These are phyloP conservation scores for Rotaria magnacalcarata DNA, from an alignment of 2,888 invertebrate genomes.

Conservation along the genomic window DNA sequence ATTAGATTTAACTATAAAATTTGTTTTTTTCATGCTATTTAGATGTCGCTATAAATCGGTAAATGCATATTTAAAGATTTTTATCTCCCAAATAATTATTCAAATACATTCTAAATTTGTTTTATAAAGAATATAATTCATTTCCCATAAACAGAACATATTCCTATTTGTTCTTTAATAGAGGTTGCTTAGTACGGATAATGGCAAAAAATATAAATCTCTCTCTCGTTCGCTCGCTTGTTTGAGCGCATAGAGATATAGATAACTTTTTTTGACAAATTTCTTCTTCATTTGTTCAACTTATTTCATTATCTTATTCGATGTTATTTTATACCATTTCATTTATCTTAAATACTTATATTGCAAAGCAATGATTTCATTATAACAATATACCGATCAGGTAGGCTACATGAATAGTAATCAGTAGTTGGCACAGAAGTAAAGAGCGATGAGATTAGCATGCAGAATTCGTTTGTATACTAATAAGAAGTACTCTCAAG, in stretches of 20 bases:
- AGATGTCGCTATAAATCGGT: background rate
- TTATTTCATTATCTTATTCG: background rate
- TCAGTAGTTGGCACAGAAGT: too few species aligned
- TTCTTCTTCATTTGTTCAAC: background rate
- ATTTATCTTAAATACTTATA: background rate
- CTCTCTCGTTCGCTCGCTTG: constrained; percentile 7
- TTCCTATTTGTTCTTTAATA: constrained; percentile 7
- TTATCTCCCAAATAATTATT: background rate
- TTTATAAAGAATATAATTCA: background rate
- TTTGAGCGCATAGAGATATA: constrained; percentile 26
- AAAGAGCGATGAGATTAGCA: background rate
- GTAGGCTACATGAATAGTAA: background rate
- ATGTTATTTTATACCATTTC: background rate
- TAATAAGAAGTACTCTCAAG: background rate
- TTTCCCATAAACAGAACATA: background rate
- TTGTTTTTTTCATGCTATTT: background rate
- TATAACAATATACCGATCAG: background rate
- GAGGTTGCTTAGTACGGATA: background rate
- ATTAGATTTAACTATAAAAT: background rate
- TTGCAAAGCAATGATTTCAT: background rate
- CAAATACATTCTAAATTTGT: background rate
- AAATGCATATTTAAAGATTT: background rate
- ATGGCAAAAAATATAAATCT: background rate
- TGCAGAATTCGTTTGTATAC: background rate
- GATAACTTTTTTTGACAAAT: constrained; percentile 13